Evolutionary conservation across 1,140 invertebrate species (phyloP).

Genomic region (Sarcophaga peregrina): DNA sequence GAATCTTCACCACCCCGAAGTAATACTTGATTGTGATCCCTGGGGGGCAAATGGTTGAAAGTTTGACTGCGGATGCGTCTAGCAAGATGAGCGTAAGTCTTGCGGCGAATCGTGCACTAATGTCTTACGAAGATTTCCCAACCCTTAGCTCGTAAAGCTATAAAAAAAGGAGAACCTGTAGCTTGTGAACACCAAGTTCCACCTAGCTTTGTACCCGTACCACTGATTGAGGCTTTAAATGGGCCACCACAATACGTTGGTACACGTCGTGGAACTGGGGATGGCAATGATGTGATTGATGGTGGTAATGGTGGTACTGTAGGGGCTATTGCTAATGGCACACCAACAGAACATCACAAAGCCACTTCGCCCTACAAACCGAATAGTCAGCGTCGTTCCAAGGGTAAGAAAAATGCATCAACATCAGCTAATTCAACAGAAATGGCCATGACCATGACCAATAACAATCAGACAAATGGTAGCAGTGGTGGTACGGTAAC

Average conservation of each 20-base stretch:
- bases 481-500: constrained; percentile 29
- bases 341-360: constrained; percentile 50
- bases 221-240: constrained; percentile 98
- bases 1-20: no score
- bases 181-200: constrained; percentile 80
- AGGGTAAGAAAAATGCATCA: constrained; percentile 61
- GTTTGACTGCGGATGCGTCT: no score
- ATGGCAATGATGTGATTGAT: constrained; percentile 43
- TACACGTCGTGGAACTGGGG: not conserved
- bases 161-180: constrained; percentile 55
- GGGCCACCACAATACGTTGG: constrained; percentile 74
- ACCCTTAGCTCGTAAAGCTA: no score
- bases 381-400: constrained; percentile 56
- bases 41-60: no score
- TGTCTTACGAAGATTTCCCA: no score
- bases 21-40: no score
- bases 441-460: constrained; percentile 53
- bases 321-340: not conserved
- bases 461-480: constrained; percentile 15
- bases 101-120: no score
- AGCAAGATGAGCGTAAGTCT: no score
- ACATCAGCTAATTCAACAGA: constrained; percentile 57
- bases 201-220: constrained; percentile 92
- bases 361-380: constrained; percentile 59
- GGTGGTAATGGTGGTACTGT: constrained; percentile 8